Percentiles rank a stretch among this genome's conserved stretches.
Evolutionary conservation across 2,113 vertebrate species (phyloP).

Genomic region (Hystrix brachyura): DNA sequence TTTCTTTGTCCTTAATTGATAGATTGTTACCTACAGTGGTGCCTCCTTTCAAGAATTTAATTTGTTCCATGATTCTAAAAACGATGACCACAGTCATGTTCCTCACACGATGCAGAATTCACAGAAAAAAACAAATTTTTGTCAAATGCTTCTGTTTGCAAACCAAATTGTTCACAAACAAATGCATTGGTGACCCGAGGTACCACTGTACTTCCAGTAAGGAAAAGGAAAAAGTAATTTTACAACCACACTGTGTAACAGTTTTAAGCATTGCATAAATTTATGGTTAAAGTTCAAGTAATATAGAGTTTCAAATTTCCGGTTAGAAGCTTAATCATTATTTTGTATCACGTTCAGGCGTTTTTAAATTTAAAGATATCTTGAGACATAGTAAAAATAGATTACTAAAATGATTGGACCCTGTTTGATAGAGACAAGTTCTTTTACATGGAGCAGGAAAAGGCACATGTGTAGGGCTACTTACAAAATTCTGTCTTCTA

Average conservation of each 20-base stretch:
- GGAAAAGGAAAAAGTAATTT: background rate
- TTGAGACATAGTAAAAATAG: background rate
- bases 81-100: background rate
- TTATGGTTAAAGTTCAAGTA: background rate
- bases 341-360: background rate
- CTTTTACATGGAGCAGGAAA: background rate
- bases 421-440: background rate
- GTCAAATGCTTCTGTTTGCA: background rate
- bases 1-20: background rate
- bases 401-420: background rate
- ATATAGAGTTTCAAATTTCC: background rate
- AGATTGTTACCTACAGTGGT: background rate
- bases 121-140: background rate
- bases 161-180: background rate
- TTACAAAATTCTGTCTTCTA: background rate
- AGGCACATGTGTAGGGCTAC: background rate
- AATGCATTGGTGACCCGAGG: too few relatives aligned
- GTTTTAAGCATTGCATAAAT: background rate
- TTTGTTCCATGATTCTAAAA: background rate
- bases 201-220: background rate
- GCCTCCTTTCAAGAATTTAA: background rate
- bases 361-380: background rate
- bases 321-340: background rate
- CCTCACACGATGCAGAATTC: background rate
- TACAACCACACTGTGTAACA: fast-evolving